phyloP scores from a whole-genome alignment of 2,888 invertebrate species.

The Acrocera orbiculus region DNA sequence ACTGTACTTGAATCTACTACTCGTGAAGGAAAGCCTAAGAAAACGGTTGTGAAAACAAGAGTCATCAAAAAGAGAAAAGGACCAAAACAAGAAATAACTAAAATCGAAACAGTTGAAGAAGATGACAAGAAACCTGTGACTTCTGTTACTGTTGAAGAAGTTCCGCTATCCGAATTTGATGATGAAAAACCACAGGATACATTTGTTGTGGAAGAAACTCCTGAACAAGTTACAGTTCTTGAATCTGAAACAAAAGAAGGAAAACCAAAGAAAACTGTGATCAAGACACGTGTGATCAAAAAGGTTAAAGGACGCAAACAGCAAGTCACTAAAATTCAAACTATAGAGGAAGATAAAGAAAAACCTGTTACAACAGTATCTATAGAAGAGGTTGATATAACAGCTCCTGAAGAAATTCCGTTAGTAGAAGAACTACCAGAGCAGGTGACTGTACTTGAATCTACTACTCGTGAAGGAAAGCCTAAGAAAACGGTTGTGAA shows the following conservation, averaged over 20 bases:
- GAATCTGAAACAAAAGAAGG: slow-evolving; percentile 12
- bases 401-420: slow-evolving; percentile 13
- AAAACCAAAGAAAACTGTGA: slow-evolving; percentile 17
- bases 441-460: slow-evolving; percentile 21
- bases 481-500: slow-evolving; percentile 18
- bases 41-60: slow-evolving; percentile 21
- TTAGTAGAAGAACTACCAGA: slow-evolving; percentile 24
- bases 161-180: slow-evolving; percentile 17
- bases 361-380: slow-evolving; percentile 21
- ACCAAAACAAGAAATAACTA: slow-evolving; percentile 21
- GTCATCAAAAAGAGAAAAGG: slow-evolving; percentile 24
- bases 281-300: slow-evolving; percentile 21
- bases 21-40: slow-evolving; percentile 22
- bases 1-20: slow-evolving; percentile 25
- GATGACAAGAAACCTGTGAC: slow-evolving; percentile 21
- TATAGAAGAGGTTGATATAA: slow-evolving; percentile 14
- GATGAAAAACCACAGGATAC: slow-evolving; percentile 19
- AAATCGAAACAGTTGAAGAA: slow-evolving; percentile 19
- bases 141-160: slow-evolving; percentile 20
- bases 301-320: slow-evolving; percentile 23
- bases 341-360: slow-evolving; percentile 25
- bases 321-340: slow-evolving; percentile 26
- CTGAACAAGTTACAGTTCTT: slow-evolving; percentile 23
- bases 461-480: slow-evolving; percentile 16
- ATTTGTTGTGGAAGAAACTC: slow-evolving; percentile 22